These are phyloP conservation scores for Melanotaenia duboulayi DNA, from an alignment of 2,113 vertebrate genomes.

Conservation along the genomic window DNA sequence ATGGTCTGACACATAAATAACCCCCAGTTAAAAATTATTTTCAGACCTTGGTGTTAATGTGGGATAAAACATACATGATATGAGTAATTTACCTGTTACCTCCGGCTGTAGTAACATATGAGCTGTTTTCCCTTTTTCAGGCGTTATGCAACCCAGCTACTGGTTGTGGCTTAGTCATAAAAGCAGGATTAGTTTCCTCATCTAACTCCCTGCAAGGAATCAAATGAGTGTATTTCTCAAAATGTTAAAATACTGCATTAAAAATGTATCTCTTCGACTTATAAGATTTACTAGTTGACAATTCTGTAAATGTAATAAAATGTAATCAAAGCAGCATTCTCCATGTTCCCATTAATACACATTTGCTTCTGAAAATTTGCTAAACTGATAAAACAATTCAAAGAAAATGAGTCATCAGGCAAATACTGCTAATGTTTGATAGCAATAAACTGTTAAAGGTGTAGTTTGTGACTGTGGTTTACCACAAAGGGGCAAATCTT, in stretches of 20 bases:
- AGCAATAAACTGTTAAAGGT: too few relatives aligned
- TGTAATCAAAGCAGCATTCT: too few relatives aligned
- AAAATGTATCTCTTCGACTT: not conserved
- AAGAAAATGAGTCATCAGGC: too few relatives aligned
- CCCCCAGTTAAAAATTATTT: constrained; percentile 6
- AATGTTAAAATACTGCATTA: constrained; percentile 3
- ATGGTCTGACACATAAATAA: not conserved
- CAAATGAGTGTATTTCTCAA: not conserved
- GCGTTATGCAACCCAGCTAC: not conserved
- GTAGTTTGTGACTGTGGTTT: too few relatives aligned
- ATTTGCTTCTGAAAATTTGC: not conserved
- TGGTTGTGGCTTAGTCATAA: constrained; percentile 7
- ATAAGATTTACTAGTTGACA: too few relatives aligned
- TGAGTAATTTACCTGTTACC: constrained; percentile 8
- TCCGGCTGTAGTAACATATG: not conserved
- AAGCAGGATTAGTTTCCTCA: not conserved
- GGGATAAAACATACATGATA: not conserved
- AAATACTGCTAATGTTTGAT: too few relatives aligned
- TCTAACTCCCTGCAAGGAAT: not conserved
- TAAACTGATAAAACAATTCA: too few relatives aligned
- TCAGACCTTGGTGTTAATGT: not conserved
- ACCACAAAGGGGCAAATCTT: too few relatives aligned
- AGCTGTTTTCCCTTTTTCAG: not conserved
- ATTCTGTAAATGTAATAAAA: too few relatives aligned
- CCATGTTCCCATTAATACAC: too few relatives aligned